phyloP scores from a whole-genome alignment of 2,888 invertebrate species.

The Microplitis manilae region DNA sequence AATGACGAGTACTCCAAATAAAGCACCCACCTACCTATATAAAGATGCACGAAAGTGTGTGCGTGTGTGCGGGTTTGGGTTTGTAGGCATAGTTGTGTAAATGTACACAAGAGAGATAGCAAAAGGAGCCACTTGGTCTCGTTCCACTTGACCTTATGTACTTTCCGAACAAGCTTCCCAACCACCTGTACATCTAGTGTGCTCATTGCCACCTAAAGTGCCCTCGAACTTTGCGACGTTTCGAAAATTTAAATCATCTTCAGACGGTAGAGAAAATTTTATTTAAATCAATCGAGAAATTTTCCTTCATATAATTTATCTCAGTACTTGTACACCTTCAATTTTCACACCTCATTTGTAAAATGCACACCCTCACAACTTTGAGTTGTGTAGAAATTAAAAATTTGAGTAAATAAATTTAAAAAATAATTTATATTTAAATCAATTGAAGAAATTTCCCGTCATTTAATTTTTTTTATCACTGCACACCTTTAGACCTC shows the following conservation, averaged over 20 bases:
- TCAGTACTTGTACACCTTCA: too few relatives aligned
- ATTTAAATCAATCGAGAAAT: too few relatives aligned
- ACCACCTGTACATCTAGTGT: conserved; percentile 39
- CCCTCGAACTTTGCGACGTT: not conserved
- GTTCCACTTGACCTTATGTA: conserved; percentile 59
- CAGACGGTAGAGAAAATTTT: not conserved
- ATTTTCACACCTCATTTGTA: too few relatives aligned
- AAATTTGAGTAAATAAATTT: too few relatives aligned
- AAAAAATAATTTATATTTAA: too few relatives aligned
- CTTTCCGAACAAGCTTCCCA: conserved; percentile 50
- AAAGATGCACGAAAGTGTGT: too few relatives aligned
- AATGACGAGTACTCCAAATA: not conserved
- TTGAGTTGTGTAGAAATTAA: too few relatives aligned
- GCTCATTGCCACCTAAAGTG: conserved; percentile 26
- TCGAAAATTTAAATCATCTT: not conserved
- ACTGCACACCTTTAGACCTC: too few relatives aligned
- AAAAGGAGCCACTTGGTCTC: conserved; percentile 51
- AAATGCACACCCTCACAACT: too few relatives aligned
- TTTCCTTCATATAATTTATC: too few relatives aligned
- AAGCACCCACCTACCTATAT: not conserved
- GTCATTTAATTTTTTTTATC: too few relatives aligned
- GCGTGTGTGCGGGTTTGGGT: not conserved
- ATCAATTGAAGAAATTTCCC: too few relatives aligned
- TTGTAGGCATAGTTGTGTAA: not conserved
- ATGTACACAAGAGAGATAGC: conserved; percentile 14